These are phyloP conservation scores for Tretioscincus oriximinensis DNA, from an alignment of 2,113 vertebrate species.

Conservation along the genomic window DNA sequence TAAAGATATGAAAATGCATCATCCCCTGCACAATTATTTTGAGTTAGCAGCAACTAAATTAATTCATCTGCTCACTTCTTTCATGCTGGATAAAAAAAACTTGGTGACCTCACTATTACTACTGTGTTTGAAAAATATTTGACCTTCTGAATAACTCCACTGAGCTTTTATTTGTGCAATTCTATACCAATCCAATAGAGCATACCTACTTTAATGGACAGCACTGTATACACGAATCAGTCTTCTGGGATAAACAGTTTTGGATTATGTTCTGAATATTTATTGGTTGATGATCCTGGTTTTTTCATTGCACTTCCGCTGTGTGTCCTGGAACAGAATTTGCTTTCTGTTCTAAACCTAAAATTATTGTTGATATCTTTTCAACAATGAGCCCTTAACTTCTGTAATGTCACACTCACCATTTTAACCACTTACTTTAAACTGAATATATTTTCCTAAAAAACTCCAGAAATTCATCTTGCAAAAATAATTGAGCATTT, in stretches of 20 bases:
- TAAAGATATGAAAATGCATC: background rate
- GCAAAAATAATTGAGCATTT: background rate
- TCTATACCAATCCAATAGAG: constrained; percentile 5
- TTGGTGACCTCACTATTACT: background rate
- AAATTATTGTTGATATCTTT: background rate
- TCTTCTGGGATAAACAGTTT: background rate
- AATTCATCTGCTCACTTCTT: background rate
- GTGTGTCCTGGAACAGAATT: background rate
- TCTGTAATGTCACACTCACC: background rate
- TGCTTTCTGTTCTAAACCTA: background rate
- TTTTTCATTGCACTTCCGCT: background rate
- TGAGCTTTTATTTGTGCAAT: constrained; percentile 12
- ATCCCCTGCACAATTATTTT: background rate
- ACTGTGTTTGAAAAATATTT: background rate
- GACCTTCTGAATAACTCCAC: background rate
- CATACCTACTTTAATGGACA: constrained; percentile 9
- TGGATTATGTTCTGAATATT: background rate
- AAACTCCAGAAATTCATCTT: background rate
- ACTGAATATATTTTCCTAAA: too few species aligned
- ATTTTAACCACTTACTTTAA: background rate
- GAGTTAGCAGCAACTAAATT: background rate
- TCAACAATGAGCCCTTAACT: background rate
- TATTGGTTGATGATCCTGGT: background rate
- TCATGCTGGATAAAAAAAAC: background rate
- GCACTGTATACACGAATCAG: background rate